Evolutionary conservation across 2,888 invertebrate genomes (phyloP), one percentile per base, ranked within the genome.

Genomic region (Acleris holmiana): DNA sequence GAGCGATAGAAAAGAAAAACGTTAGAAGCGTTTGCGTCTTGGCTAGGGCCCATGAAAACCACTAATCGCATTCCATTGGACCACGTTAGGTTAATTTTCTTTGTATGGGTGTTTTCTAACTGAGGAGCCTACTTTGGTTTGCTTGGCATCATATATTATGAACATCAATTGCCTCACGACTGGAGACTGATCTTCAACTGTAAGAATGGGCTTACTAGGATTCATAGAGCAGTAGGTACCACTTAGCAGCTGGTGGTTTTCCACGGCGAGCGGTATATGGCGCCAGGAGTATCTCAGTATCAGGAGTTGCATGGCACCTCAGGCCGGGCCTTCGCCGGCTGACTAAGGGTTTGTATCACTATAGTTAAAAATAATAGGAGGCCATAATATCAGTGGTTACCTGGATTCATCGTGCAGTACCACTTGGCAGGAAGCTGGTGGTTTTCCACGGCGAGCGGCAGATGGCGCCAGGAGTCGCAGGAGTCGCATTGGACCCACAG

Each of bases 381-480:
- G 44, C 19, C 5, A 15, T 15, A 13, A 35, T 10, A 13, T 6
- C 13, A 40, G 23, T 10, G 13, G 70, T 73, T 70, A 94, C 95
- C 94, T 75, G 88, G 77, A 76, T 95, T 94, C 93, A 95, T 93
- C 46, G 75, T 71, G 75, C 95, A 96, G 69, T 88, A 93, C 95
- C 95, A 96, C 60, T 89, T 83, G 2, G 89, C 81, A 0, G 95
- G 95, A 21, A 96, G 80, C 40, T 93, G 90, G 17, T 92, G 73
- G 2, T 94, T 94, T 73, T 96, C 95, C 7, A 93, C 82, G 0
- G 93, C 83, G 19, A 93, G 73, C 0, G 91, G 80, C 4, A 94
- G 75, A 72, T 91, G 93, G n/a, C 95, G 88, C 93, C 94, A 94
- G 70, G 93, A 93, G 69, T 88, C 76, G 74, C 95, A 95, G 2